Evolutionary conservation across 35 echinoderm and acorn worm genomes (phyloP).

Genomic region (Diadema setosum): DNA sequence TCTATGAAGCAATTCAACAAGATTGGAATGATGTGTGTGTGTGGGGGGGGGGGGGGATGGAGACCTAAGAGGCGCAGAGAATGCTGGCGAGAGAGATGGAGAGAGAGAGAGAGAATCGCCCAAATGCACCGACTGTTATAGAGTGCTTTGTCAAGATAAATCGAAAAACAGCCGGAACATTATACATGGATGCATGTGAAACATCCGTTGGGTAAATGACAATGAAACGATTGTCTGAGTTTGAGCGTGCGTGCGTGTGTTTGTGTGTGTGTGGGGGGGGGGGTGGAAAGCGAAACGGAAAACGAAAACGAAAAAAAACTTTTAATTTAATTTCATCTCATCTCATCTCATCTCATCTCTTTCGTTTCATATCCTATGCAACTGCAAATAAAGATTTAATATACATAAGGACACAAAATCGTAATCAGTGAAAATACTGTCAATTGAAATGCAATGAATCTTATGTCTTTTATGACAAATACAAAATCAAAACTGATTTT

Average conservation of each 20-base stretch:
- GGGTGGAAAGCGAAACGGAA: not conserved
- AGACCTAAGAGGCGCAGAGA: not conserved
- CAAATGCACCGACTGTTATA: no score
- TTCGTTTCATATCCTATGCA: no score
- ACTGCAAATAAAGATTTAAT: no score
- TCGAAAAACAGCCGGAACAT: no score
- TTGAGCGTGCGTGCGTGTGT: not conserved
- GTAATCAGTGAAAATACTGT: no score
- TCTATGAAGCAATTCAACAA: not conserved
- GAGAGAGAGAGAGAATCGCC: not conserved
- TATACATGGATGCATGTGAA: not conserved
- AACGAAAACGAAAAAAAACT: not conserved
- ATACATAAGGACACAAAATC: no score
- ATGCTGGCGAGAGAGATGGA: not conserved
- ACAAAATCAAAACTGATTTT: no score
- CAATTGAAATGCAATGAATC: no score
- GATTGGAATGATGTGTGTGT: not conserved
- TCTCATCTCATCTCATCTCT: no score
- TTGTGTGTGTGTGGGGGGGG: not conserved
- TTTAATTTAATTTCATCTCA: no score
- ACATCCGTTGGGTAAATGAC: not conserved
- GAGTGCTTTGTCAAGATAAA: no score
- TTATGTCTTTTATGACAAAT: no score
- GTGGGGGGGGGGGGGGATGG: not conserved
- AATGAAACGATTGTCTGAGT: not conserved